Percentiles rank a stretch among this genome's conserved stretches.
phyloP scores from a whole-genome alignment of 2,113 vertebrate genomes.

The Tupaia tana region DNA sequence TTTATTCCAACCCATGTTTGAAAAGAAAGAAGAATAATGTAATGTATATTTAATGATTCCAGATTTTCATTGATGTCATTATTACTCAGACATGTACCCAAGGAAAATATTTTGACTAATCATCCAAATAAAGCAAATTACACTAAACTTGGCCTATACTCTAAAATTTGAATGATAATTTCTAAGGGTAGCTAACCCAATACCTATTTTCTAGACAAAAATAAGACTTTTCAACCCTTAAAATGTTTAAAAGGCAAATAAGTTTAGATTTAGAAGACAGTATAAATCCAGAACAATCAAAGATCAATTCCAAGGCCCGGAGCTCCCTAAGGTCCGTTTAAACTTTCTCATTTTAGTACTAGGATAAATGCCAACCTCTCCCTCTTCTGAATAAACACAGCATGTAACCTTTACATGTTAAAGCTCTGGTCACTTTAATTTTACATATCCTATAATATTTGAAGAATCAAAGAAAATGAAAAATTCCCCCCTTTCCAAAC shows the following conservation, averaged over 20 bases:
- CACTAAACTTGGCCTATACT: background rate
- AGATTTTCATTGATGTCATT: background rate
- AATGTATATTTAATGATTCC: background rate
- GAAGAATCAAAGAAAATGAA: conserved; percentile 45
- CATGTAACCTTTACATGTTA: conserved; percentile 42
- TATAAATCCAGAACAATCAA: background rate
- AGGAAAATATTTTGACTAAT: conserved; percentile 23
- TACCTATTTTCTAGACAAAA: conserved; percentile 34
- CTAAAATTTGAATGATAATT: conserved; percentile 10
- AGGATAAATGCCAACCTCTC: conserved; percentile 38
- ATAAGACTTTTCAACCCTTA: background rate
- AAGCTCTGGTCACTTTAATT: conserved; percentile 41
- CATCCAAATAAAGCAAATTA: conserved; percentile 3
- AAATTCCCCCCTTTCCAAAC: background rate
- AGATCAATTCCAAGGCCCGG: conserved; percentile 37
- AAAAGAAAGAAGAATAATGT: background rate
- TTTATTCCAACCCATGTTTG: background rate
- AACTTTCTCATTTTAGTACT: conserved; percentile 48
- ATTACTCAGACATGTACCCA: background rate
- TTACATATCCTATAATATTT: conserved; percentile 36
- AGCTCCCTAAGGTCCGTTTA: background rate
- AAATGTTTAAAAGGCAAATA: conserved; percentile 30
- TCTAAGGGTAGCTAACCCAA: background rate
- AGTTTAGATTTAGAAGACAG: background rate
- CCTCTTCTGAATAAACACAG: background rate